A percentile compares a stretch with the other conserved stretches of the same genome.
These are phyloP conservation scores for Julus scandinavius DNA, from an alignment of 2,888 invertebrate genomes.

Conservation along the genomic window DNA sequence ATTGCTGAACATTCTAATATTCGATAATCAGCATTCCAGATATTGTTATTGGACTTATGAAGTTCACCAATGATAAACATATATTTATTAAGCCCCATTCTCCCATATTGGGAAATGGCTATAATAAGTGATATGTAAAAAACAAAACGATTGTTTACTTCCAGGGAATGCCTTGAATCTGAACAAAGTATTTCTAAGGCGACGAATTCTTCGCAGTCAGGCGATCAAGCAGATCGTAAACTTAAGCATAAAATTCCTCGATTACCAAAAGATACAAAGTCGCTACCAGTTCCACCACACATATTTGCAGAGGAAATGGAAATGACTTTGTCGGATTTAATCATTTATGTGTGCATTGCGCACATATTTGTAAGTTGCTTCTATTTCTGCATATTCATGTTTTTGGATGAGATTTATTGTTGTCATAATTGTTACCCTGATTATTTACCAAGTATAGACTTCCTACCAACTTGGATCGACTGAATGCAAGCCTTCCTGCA, in stretches of 20 bases:
- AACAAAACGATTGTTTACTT: not conserved
- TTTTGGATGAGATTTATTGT: not conserved
- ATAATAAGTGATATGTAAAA: no score
- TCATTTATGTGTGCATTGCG: slow-evolving; percentile 78
- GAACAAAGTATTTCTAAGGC: not conserved
- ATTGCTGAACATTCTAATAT: no score
- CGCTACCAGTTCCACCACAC: slow-evolving; percentile 68
- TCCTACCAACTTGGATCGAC: not conserved
- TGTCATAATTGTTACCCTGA: not conserved
- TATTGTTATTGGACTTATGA: no score
- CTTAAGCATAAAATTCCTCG: not conserved
- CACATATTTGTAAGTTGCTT: slow-evolving; percentile 62
- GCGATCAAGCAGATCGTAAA: not conserved
- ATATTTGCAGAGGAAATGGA: slow-evolving; percentile 84
- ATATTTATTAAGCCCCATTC: no score
- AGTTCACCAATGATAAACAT: no score
- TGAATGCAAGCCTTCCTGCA: not conserved
- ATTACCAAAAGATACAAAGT: not conserved
- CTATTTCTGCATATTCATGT: not conserved
- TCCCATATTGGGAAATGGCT: no score
- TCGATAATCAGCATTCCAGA: no score
- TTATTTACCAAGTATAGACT: slow-evolving; percentile 34
- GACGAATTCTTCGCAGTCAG: not conserved
- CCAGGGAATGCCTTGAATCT: not conserved
- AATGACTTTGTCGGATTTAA: slow-evolving; percentile 84